Percentiles rank a stretch among this genome's conserved stretches.
Evolutionary conservation across 1,140 invertebrate species (phyloP).

Genomic region (Drosophila malerkotliana): DNA sequence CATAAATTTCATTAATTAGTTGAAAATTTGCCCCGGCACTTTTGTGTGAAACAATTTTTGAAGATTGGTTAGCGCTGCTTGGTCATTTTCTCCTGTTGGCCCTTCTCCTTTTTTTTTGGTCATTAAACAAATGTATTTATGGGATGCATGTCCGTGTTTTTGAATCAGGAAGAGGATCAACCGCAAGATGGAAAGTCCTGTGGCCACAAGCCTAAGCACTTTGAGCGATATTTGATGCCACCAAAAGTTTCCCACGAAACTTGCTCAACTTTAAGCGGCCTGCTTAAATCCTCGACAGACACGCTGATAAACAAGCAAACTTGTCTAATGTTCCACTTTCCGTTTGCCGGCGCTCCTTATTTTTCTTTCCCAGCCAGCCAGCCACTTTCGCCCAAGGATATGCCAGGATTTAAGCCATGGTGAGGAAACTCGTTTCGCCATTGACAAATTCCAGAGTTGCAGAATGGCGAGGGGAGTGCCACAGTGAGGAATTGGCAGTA

Average conservation of each 20-base stretch:
- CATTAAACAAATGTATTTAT: conserved; percentile 66
- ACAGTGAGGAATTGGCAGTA: neutral
- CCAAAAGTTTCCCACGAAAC: conserved; percentile 9
- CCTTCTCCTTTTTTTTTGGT: conserved; percentile 28
- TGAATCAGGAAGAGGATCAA: neutral
- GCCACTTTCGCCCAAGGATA: conserved; percentile 29
- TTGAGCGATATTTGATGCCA: conserved; percentile 28
- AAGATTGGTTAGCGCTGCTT: conserved; percentile 63
- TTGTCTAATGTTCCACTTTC: conserved; percentile 55
- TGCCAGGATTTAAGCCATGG: conserved; percentile 20
- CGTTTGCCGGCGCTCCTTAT: conserved; percentile 6
- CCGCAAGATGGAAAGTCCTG: conserved; percentile 10
- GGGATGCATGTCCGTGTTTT: conserved; percentile 17
- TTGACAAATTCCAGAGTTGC: conserved; percentile 49
- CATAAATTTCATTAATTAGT: conserved; percentile 77
- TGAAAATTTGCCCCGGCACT: conserved; percentile 48
- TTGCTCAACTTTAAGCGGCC: conserved; percentile 52
- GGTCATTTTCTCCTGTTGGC: conserved; percentile 35
- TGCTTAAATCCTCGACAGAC: conserved; percentile 39
- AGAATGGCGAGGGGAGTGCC: neutral
- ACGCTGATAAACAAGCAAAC: conserved; percentile 54
- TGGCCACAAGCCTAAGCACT: conserved; percentile 11
- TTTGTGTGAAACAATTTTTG: conserved; percentile 53
- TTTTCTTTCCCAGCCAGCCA: neutral
- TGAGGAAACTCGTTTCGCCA: conserved; percentile 43